Base-by-base conservation (phyloP, 2,888 invertebrate species). In the Cephus nigrinus region DNA sequence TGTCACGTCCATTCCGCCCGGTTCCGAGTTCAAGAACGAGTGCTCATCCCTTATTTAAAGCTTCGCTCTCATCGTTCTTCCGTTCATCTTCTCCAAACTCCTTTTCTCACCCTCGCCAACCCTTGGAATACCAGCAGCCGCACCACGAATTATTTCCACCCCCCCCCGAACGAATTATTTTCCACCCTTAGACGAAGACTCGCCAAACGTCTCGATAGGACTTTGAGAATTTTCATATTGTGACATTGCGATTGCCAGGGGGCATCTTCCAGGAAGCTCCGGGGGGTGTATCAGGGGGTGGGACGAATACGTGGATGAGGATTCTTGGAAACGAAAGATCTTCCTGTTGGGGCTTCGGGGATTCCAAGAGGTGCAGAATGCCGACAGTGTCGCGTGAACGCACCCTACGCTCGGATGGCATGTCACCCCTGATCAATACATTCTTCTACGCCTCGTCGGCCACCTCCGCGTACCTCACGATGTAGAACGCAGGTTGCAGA, bases 401-500 rank as follows among this genome's bases (percentile, higher is more conserved):
- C 85, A 85, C 84, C 87, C 86, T 85, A 86, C 86, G 85, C 86
- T 84, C 86, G 86, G 84, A 88, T 88, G 87, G 86, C 85, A 89
- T 88, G 88, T 90, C 88, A 88, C 84, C 76, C 83, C 86, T 88
- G 88, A 90, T 90, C 90, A 89, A 90, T 90, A 90, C 88, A 90
- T 90, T 90, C 90, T 89, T 90, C 86, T 88, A 86, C 88, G 88
- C 85, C 86, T 89, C 88, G 86, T 82, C 84, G 86, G 88, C 87
- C 55, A 55, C 55, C 55, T 55, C 55, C 55, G 23, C 55, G 55
- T 55, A 55, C 1, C 55, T 55, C 23, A 9, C 23, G 23, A 55
- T 23, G 55, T 55, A 55, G 23, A 55, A 23, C 55, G 55, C 55
- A 55, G 55, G 23, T 9, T 55, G 55, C 55, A 55, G 55, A 9